Conservation (phyloP, 2,888 invertebrate genomes). For the Proisotoma minuta region DNA sequence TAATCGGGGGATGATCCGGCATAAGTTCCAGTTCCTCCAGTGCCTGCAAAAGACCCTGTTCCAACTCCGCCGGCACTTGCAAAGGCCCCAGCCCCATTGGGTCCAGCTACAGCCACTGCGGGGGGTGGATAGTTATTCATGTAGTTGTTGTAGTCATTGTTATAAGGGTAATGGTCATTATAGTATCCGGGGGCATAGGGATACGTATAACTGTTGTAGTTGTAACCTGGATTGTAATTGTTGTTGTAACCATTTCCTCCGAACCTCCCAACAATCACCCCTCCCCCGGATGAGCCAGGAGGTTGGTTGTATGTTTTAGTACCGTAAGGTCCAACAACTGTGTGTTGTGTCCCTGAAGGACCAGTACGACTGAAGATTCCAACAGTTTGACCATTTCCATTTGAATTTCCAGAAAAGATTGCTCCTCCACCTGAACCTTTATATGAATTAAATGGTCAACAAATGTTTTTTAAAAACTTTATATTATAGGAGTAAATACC, state of each 20-base stretch:
- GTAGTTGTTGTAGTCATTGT: neutral
- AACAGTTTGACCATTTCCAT: neutral
- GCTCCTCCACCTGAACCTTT: neutral
- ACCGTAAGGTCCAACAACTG: neutral
- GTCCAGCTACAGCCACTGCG: neutral
- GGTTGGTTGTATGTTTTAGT: neutral
- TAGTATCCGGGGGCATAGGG: neutral
- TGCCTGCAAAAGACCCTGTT: slow-evolving; percentile 6
- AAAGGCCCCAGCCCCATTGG: neutral
- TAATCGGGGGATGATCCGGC: slow-evolving; percentile 9
- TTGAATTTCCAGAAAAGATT: neutral
- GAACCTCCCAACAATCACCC: neutral
- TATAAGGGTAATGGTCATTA: neutral
- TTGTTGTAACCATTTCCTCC: neutral
- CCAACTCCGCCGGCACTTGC: neutral
- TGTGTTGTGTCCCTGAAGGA: neutral
- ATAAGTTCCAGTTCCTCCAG: slow-evolving; percentile 12
- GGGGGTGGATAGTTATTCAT: neutral
- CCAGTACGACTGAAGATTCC: neutral
- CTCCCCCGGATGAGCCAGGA: too few species aligned
- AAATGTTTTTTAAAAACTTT: too few species aligned
- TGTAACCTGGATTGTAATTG: neutral
- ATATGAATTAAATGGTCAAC: neutral
- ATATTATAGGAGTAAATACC: neutral
- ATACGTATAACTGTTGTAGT: neutral